Evolutionary conservation across 2,113 vertebrate species (phyloP), one percentile per base, ranked within the genome.

Genomic region (Ochotona princeps): DNA sequence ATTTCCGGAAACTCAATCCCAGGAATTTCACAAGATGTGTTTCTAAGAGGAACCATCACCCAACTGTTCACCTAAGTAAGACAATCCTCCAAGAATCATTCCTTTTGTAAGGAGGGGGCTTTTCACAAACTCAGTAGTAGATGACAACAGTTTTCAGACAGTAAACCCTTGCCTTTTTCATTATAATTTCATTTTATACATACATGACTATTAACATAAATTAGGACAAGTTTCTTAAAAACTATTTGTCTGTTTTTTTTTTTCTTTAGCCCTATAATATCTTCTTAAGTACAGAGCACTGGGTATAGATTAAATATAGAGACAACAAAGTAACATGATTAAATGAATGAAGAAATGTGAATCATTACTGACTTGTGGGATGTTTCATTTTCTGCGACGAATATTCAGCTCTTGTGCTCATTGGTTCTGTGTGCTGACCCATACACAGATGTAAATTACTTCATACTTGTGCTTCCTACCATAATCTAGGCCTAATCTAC

Each of bases 1-100:
- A 89, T 92, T 66, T 60, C 44, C 25, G 26, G 18, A 95, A 65
- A 82, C 80, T 67, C 75, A 30, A 54, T 60, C 78, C 67, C 93
- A 76, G 51, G 32, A 51, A 66, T 85, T 90, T 83, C 65, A 88
- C 76, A 82, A 91, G 61, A 35, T 3, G 12, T 23, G 28, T 54
- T 82, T 74, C 49, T 66, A 66, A 85, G 38, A 65, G 18, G 28
- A 88, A n/a, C 4, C n/a, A 67, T 69, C 66, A 61, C 30, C 65
- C 61, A 13, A 1, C 0, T 73, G 23, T 65, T 83, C 76, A 47
- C 35, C 70, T 15, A 85, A 44, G 51, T 49, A 78, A 87, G 28
- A 11, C 18, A 75, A 72, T 54, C 63, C 38, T 38, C 76, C 60
- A 74, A 92, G 35, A 72, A 93, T 87, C 69, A n/a, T 25, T 73